Conservation (phyloP, 1,140 invertebrate species). For the Drosophila bifasciata region DNA sequence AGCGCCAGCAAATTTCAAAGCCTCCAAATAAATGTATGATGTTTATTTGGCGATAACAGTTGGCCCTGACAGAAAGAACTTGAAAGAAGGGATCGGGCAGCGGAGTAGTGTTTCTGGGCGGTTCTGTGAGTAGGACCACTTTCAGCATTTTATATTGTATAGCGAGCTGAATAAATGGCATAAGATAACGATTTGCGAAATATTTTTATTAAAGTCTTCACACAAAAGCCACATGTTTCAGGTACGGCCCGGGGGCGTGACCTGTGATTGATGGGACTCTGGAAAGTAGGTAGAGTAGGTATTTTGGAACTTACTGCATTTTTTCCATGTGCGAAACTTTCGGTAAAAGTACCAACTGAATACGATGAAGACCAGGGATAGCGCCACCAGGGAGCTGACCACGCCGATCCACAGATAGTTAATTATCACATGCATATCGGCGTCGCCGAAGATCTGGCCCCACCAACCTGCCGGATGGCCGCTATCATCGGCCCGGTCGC, state of each 20-base stretch:
- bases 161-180: conserved; percentile 66
- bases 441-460: conserved; percentile 62
- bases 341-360: conserved; percentile 83
- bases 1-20: conserved; percentile 68
- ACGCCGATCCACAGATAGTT: conserved; percentile 84
- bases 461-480: conserved; percentile 30
- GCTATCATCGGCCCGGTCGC: conserved; percentile 43
- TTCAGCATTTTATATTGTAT: conserved; percentile 79
- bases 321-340: conserved; percentile 83
- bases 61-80: conserved; percentile 7
- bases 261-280: neutral
- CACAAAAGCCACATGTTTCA: conserved; percentile 28
- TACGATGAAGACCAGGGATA: conserved; percentile 78
- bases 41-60: conserved; percentile 44
- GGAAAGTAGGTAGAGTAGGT: neutral
- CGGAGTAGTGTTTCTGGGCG: neutral
- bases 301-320: conserved; percentile 79
- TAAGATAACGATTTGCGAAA: conserved; percentile 50
- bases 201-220: conserved; percentile 58
- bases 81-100: neutral
- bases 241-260: conserved; percentile 6
- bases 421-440: conserved; percentile 77
- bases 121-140: conserved; percentile 12
- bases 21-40: conserved; percentile 78
- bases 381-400: conserved; percentile 72